phyloP scores from a whole-genome alignment of 1,140 invertebrate genomes.

The Ladona fulva region DNA sequence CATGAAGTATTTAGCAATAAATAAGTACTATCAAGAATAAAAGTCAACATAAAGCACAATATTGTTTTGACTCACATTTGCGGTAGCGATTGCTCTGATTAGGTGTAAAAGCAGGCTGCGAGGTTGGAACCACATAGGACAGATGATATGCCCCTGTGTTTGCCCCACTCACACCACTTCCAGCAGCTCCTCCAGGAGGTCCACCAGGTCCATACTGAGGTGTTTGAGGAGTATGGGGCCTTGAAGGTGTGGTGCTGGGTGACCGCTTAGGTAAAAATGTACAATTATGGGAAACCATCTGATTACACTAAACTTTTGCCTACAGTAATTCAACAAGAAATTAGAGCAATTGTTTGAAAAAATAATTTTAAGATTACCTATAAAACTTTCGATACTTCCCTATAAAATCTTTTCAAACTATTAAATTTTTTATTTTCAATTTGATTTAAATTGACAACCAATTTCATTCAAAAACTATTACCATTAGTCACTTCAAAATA shows the following conservation, averaged over 20 bases:
- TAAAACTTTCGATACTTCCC: no score
- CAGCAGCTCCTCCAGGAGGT: not conserved
- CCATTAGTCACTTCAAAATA: no score
- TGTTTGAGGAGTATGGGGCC: conserved; percentile 78
- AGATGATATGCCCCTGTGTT: not conserved
- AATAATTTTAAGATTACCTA: no score
- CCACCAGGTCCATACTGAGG: conserved; percentile 43
- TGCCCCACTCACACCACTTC: not conserved
- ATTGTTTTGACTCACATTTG: conserved; percentile 23
- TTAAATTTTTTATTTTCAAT: no score
- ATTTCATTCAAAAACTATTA: no score
- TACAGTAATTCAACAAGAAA: conserved; percentile 18
- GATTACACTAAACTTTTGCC: not conserved
- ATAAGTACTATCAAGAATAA: no score
- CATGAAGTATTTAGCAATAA: no score
- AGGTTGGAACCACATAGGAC: conserved; percentile 33
- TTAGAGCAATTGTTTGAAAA: no score
- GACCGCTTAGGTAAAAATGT: conserved; percentile 39
- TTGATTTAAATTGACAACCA: no score
- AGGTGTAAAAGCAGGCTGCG: conserved; percentile 18
- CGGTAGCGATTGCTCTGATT: conserved; percentile 27
- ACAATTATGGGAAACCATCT: conserved; percentile 24
- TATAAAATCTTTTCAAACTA: no score
- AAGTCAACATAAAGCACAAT: no score
- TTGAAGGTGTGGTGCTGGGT: conserved; percentile 53